These are phyloP conservation scores for Gallirallus australis DNA, from an alignment of 2,797 vertebrate genomes.

Conservation along the genomic window DNA sequence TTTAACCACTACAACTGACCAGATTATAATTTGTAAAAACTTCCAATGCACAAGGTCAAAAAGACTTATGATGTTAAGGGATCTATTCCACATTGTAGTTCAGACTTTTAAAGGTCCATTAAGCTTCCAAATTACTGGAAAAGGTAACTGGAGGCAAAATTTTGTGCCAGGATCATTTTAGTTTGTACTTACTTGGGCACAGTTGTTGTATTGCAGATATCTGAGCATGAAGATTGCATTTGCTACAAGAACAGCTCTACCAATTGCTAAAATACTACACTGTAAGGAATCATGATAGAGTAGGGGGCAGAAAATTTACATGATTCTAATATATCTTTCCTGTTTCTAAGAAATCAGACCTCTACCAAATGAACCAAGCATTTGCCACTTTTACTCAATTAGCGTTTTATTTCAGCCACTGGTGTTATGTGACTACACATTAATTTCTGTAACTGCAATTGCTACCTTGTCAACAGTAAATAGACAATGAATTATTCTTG, in stretches of 20 bases:
- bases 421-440: background rate
- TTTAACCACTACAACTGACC: background rate
- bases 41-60: background rate
- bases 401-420: background rate
- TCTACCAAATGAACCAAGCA: background rate
- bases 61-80: fast-evolving
- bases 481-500: background rate
- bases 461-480: background rate
- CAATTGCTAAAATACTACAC: background rate
- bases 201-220: background rate
- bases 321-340: background rate
- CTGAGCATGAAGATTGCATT: background rate
- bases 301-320: background rate
- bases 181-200: background rate
- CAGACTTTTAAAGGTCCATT: background rate
- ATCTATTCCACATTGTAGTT: background rate
- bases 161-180: background rate
- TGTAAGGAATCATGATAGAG: background rate
- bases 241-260: background rate
- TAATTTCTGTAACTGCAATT: background rate
- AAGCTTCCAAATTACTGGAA: background rate
- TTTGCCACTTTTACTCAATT: background rate
- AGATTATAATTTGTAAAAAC: background rate
- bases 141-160: background rate
- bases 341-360: background rate